A percentile compares a stretch with the other conserved stretches of the same genome.
These are phyloP conservation scores for Drosophila anomalata DNA, from an alignment of 2,888 invertebrate species.

Conservation along the genomic window DNA sequence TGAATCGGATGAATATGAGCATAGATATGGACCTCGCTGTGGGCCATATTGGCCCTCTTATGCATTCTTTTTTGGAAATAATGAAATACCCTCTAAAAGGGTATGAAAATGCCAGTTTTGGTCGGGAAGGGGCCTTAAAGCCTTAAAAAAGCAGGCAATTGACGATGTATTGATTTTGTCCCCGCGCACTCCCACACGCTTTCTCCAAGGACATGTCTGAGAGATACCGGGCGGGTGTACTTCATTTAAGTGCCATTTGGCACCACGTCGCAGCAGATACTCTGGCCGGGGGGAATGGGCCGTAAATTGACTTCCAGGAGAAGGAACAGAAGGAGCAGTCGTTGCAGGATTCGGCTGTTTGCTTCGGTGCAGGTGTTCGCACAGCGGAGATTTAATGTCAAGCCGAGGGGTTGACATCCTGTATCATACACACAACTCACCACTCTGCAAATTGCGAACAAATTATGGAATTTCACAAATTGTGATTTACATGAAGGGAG, in stretches of 20 bases:
- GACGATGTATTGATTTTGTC: constrained; percentile 53
- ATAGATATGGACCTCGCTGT: neutral
- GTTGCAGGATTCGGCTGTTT: constrained; percentile 19
- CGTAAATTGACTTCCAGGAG: constrained; percentile 38
- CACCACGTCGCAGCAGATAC: constrained; percentile 13
- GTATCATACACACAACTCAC: neutral
- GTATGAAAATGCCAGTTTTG: constrained; percentile 57
- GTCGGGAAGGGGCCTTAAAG: constrained; percentile 49
- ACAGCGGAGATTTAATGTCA: constrained; percentile 35
- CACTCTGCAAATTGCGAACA: constrained; percentile 36
- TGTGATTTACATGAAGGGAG: constrained; percentile 23
- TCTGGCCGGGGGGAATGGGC: constrained; percentile 23
- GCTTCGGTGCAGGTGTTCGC: constrained; percentile 29
- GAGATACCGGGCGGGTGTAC: constrained; percentile 25
- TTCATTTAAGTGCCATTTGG: constrained; percentile 56
- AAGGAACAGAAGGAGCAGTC: constrained; percentile 16
- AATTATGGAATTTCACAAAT: constrained; percentile 44
- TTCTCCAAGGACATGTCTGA: constrained; percentile 3
- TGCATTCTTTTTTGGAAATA: neutral
- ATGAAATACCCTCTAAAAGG: neutral
- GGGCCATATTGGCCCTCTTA: too few relatives aligned
- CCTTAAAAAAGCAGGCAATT: constrained; percentile 61
- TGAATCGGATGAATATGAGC: neutral
- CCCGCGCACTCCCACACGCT: constrained; percentile 3
- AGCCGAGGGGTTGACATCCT: constrained; percentile 22